These are phyloP conservation scores for Andrena dorsata DNA, from an alignment of 2,888 invertebrate genomes.

Conservation along the genomic window DNA sequence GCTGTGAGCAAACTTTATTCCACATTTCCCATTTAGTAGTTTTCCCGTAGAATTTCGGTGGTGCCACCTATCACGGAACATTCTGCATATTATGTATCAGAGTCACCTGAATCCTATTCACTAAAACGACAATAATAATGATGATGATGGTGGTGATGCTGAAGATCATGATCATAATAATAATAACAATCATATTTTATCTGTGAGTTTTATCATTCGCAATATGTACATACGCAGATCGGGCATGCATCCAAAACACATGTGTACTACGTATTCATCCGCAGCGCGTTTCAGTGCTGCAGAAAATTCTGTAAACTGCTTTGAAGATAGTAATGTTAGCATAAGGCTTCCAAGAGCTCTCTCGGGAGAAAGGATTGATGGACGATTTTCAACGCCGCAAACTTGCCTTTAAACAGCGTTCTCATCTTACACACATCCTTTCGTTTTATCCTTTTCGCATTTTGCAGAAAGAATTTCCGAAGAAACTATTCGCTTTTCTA, in stretches of 20 bases:
- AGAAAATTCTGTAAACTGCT: constrained; percentile 18
- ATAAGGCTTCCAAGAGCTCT: constrained; percentile 47
- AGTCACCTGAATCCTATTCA: too few species aligned
- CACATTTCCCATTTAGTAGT: too few species aligned
- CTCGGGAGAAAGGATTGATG: constrained; percentile 40
- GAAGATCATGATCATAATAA: too few species aligned
- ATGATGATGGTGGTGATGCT: too few species aligned
- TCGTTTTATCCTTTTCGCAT: not conserved
- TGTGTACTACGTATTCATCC: constrained; percentile 2
- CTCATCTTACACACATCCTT: not conserved
- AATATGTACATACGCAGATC: not conserved
- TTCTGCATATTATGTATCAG: too few species aligned
- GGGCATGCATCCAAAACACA: constrained; percentile 21
- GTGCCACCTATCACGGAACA: too few species aligned
- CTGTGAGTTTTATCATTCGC: not conserved
- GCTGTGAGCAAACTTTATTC: too few species aligned
- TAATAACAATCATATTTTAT: not conserved
- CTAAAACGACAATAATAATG: too few species aligned
- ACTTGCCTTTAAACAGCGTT: constrained; percentile 22
- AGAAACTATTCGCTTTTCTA: too few species aligned
- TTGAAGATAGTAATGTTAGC: constrained; percentile 26
- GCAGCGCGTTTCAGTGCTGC: not conserved
- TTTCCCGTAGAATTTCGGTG: too few species aligned
- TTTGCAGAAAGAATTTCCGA: not conserved
- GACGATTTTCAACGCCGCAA: constrained; percentile 37